Percentiles rank a stretch among this genome's conserved stretches.
These are phyloP conservation scores for Agriopis marginaria DNA, from an alignment of 2,888 invertebrate genomes.

Conservation along the genomic window DNA sequence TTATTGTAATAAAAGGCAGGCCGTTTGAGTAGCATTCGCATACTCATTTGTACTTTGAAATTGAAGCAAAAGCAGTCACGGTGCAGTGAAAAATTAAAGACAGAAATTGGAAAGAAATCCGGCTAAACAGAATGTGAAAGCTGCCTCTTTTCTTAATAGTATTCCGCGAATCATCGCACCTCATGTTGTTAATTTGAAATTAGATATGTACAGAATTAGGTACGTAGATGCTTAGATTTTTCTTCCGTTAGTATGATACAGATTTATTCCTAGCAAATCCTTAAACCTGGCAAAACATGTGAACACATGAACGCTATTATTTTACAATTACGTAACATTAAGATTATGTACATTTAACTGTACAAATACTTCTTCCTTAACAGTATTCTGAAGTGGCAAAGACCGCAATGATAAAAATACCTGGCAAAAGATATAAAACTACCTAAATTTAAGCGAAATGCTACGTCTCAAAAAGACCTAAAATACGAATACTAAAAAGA, in stretches of 20 bases:
- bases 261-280: conserved; percentile 56
- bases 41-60: conserved; percentile 80
- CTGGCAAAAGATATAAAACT: conserved; percentile 62
- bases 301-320: conserved; percentile 66
- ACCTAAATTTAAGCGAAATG: conserved; percentile 59
- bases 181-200: conserved; percentile 38
- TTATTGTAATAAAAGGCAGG: conserved; percentile 68
- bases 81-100: conserved; percentile 23
- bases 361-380: conserved; percentile 45
- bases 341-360: conserved; percentile 58
- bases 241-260: conserved; percentile 56
- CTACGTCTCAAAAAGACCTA: conserved; percentile 68
- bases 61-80: conserved; percentile 55
- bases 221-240: conserved; percentile 50
- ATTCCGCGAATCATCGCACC: conserved; percentile 17
- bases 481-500: conserved; percentile 55
- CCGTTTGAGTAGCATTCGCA: conserved; percentile 60
- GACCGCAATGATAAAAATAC: conserved; percentile 62
- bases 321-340: conserved; percentile 60
- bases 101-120: conserved; percentile 11
- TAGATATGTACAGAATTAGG: conserved; percentile 56
- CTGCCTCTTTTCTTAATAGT: conserved; percentile 26
- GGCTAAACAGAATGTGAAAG: conserved; percentile 11
- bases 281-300: conserved; percentile 62
- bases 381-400: conserved; percentile 69